These are phyloP conservation scores for Drosophila gaucha DNA, from an alignment of 2,888 invertebrate species.

Conservation along the genomic window DNA sequence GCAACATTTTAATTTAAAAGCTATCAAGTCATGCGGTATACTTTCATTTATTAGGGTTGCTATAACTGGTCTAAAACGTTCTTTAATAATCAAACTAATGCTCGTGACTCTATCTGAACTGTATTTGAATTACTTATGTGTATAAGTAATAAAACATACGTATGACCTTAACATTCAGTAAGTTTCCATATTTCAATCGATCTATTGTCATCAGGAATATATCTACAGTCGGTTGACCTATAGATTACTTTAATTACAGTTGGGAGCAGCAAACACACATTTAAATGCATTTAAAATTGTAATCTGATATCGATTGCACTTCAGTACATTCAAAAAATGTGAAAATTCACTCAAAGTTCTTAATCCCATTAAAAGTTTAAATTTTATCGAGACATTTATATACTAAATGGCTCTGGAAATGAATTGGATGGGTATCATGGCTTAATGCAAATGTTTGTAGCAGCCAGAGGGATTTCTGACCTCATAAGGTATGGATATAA, in stretches of 20 bases:
- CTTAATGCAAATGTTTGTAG: neutral
- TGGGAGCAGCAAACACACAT: too few species aligned
- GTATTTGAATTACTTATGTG: neutral
- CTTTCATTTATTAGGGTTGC: neutral
- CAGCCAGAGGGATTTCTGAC: neutral
- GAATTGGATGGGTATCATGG: neutral
- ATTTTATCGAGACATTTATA: neutral
- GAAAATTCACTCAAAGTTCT: neutral
- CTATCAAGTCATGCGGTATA: neutral
- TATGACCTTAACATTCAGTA: neutral
- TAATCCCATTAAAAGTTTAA: constrained; percentile 3
- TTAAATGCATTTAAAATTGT: neutral
- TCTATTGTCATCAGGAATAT: neutral
- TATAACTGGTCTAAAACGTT: neutral
- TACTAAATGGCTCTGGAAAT: neutral
- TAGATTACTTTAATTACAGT: too few species aligned
- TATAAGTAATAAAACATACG: too few species aligned
- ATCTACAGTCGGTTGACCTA: too few species aligned
- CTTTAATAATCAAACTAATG: constrained; percentile 1
- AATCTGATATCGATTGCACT: neutral
- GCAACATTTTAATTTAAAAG: constrained; percentile 1
- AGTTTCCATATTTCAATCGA: neutral
- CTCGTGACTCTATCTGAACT: neutral
- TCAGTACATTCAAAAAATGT: neutral
- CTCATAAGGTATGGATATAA: too few species aligned